phyloP scores from a whole-genome alignment of 2,797 vertebrate species.

The Trachurus trachurus region DNA sequence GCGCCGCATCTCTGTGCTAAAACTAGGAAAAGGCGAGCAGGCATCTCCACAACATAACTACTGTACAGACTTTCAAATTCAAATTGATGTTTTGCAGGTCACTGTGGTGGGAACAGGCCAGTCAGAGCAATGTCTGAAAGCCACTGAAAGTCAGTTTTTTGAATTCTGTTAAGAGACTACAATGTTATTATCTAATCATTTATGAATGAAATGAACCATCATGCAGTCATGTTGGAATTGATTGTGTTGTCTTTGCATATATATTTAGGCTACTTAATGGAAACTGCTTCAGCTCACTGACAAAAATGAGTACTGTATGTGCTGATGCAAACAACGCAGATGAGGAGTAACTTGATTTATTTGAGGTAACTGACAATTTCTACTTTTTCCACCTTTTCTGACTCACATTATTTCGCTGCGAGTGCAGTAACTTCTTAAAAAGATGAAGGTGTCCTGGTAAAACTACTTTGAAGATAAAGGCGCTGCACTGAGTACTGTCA shows the following conservation, averaged over 20 bases:
- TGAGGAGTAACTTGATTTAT: background rate
- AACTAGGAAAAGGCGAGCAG: slow-evolving; percentile 36
- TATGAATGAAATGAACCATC: background rate
- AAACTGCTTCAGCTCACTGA: background rate
- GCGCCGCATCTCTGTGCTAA: slow-evolving; percentile 47
- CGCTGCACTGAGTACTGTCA: slow-evolving; percentile 54
- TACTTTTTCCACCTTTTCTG: slow-evolving; percentile 2
- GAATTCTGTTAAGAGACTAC: background rate
- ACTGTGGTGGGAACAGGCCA: background rate
- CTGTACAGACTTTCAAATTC: slow-evolving; percentile 31
- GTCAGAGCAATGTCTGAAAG: background rate
- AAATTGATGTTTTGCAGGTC: background rate
- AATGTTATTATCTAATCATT: background rate
- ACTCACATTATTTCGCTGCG: slow-evolving; percentile 15
- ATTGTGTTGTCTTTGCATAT: background rate
- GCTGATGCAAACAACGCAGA: slow-evolving; percentile 1
- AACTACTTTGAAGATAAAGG: slow-evolving; percentile 71
- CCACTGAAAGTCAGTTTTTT: background rate
- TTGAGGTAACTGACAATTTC: background rate
- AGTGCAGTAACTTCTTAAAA: slow-evolving; percentile 41
- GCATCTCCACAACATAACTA: slow-evolving; percentile 32
- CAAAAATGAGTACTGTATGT: background rate
- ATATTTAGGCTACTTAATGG: background rate
- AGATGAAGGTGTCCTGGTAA: slow-evolving; percentile 44
- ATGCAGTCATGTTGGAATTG: background rate